Base-by-base conservation (phyloP, 2,888 invertebrate species). In the Stenichneumon culpator region DNA sequence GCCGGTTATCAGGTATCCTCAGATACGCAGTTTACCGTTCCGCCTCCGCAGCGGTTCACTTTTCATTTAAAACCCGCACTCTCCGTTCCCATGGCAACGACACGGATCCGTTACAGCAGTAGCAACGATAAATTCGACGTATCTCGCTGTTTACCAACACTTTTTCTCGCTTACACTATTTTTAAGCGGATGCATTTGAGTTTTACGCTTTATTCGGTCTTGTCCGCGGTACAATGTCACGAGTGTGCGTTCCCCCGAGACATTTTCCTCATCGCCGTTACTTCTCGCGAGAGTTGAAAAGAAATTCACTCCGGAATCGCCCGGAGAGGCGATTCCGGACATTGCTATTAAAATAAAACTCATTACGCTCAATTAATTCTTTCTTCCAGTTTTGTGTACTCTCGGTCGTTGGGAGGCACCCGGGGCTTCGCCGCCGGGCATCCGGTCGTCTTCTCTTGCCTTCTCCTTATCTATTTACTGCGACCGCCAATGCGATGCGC, bases 1-100 rank as follows among this genome's bases (percentile, higher is more conserved):
- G 63, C 52, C 32, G 44, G 63, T 85, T 85, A 84, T 87, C 83
- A 75, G 81, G 60, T 81, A 79, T 85, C 70, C 78, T 32, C 54
- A 69, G 86, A 83, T 83, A 79, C 80, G 74, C 78, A 72, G 57
- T 83, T 87, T 80, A 83, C 67, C 74, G 70, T 79, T 36, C 50
- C 52, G 60, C 52, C 80, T 50, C 82, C 32, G 68, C 73, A 44
- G 39, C 52, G 11, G 63, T 50, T 79, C 44, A 70, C 65, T 60
- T 82, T 85, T 75, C 75, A 79, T 82, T 85, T 79, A 77, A 22
- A 72, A 32, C 9, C 36, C 57, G 16, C 50, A 47, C 32, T 14
- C 0, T 25, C 25, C 7, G 25, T 65, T 57, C 70, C 60, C 39
- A 68, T 60, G 57, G 69, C 67, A 63, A 63, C 67, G 25, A 54